phyloP scores from a whole-genome alignment of 2,888 invertebrate genomes.

The Phania funesta region DNA sequence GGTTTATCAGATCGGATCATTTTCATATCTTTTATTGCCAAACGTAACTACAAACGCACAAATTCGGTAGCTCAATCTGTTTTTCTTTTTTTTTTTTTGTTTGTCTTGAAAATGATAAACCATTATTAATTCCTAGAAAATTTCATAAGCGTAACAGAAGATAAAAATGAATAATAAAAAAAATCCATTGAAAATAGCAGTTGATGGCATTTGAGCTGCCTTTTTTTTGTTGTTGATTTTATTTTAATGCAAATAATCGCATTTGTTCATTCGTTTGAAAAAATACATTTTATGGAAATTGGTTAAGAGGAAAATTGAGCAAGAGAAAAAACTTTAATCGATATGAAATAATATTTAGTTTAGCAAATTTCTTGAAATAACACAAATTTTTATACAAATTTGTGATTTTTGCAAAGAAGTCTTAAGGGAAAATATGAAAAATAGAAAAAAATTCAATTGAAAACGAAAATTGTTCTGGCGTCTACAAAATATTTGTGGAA shows the following conservation, averaged over 20 bases:
- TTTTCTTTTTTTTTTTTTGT: background rate
- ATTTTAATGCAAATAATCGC: constrained; percentile 61
- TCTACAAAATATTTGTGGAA: too few species aligned
- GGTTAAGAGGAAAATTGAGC: constrained; percentile 23
- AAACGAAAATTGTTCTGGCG: too few species aligned
- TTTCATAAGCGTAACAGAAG: constrained; percentile 1
- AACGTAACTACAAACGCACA: background rate
- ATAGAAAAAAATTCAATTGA: background rate
- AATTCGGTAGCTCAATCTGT: background rate
- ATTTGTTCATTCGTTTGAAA: constrained; percentile 55
- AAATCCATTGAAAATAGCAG: background rate
- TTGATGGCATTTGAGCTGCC: constrained; percentile 17
- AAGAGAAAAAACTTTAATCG: constrained; percentile 2
- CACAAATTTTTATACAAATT: too few species aligned
- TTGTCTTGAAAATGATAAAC: constrained; percentile 32
- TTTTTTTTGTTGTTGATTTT: background rate
- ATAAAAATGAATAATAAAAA: background rate
- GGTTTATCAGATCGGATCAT: constrained; percentile 41
- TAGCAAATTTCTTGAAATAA: background rate
- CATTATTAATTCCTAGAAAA: constrained; percentile 34
- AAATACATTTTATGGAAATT: constrained; percentile 48
- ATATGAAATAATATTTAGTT: background rate
- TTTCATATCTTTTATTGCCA: constrained; percentile 31
- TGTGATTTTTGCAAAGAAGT: background rate
- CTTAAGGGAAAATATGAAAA: background rate